Percentiles rank a stretch among this genome's conserved stretches.
Evolutionary conservation across 2,888 invertebrate genomes (phyloP).

Genomic region (Caenorhabditis sulstoni): DNA sequence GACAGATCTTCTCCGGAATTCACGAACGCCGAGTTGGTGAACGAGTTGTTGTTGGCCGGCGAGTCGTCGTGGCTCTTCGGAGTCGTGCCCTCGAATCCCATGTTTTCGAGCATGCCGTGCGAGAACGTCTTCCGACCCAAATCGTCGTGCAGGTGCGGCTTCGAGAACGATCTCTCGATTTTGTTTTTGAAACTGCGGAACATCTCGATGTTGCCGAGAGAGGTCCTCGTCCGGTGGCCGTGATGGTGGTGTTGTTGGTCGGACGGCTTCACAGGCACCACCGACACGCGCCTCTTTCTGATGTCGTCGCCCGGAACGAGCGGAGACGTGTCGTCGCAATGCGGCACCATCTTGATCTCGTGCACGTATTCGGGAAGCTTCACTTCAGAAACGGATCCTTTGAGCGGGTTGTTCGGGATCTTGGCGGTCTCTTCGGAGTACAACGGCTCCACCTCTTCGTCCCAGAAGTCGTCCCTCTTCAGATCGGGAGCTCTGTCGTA

Average conservation of each 20-base stretch:
- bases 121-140: conserved; percentile 66
- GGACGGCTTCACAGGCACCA: conserved; percentile 66
- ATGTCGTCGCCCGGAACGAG: conserved; percentile 53
- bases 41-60: conserved; percentile 56
- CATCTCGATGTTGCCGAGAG: conserved; percentile 66
- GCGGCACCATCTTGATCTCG: conserved; percentile 72
- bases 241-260: conserved; percentile 58
- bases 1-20: conserved; percentile 50
- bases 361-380: conserved; percentile 69
- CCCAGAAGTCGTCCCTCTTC: conserved; percentile 78
- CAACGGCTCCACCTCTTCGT: conserved; percentile 71
- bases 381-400: conserved; percentile 66
- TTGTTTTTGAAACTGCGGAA: conserved; percentile 67
- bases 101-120: conserved; percentile 67
- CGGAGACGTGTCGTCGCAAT: conserved; percentile 59
- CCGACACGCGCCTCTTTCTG: conserved; percentile 60
- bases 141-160: conserved; percentile 55
- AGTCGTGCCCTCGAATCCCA: conserved; percentile 43
- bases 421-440: conserved; percentile 69
- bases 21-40: conserved; percentile 63
- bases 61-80: conserved; percentile 18
- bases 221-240: conserved; percentile 54
- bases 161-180: conserved; percentile 69
- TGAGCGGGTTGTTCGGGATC: conserved; percentile 64
- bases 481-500: conserved; percentile 76